Base-by-base conservation (phyloP, 2,113 vertebrate genomes). In the Aviceda subcristata region DNA sequence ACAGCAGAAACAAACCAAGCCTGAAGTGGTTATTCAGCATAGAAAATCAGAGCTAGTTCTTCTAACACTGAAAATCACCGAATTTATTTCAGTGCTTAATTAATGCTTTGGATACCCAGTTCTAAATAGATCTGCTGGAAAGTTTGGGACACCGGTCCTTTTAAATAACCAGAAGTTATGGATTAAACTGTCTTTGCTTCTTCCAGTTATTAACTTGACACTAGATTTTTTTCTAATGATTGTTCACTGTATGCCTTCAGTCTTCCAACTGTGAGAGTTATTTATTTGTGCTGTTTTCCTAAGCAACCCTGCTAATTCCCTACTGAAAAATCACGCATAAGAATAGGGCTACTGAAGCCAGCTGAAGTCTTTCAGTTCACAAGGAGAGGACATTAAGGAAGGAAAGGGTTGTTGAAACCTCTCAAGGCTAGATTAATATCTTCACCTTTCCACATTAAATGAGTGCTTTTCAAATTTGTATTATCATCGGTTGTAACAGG, bases 321-420 rank as follows among this genome's bases (percentile, higher is more conserved):
- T 73, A 10, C 55, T 50, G 53, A 85, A 94, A 75, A 56, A 90
- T 64, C 48, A 76, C 10, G 22, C 69, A 55, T 60, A 85, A 84
- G 53, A 82, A 85, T 4, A 75, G 68, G 43, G 66, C 41, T 81
- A 51, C 74, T 0, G 0, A 91, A 83, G 23, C 38, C 1, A 1
- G 60, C 38, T 90, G 50, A 90, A 92, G 34, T 48, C 86, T 89
- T 79, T 72, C 76, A n/a, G 27, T 48, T 56, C 86, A 72, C 36
- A 72, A 85, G 62, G 36, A 77, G 34, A 87, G 29, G 62, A 72
- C 64, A 86, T 87, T 85, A 94, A 79, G 83, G 69, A 92, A 68
- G 73, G 89, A 86, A 92, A 91, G 36, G 45, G 17, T 38, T 89
- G 57, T 92, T 94, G 89, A 97, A 94, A 87, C 83, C 84, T 94